Evolutionary conservation across 1,140 invertebrate genomes (phyloP), one percentile per base, ranked within the genome.

Genomic region (Kradibia gibbosae): DNA sequence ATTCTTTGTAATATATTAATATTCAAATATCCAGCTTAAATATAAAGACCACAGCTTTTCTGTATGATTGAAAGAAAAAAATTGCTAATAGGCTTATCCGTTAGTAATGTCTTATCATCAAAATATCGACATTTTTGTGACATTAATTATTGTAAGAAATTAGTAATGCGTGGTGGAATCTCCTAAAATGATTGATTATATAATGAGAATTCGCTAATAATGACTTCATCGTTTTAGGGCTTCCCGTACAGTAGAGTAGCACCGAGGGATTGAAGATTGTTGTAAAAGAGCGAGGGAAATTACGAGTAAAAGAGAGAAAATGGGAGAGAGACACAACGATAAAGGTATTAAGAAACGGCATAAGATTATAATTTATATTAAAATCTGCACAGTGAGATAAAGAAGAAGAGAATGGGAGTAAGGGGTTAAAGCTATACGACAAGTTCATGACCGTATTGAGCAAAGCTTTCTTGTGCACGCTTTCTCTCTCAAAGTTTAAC

Each of bases 281-380:
- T 53, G 48, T 39, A 60, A 53, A 80, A 57, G 65, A 80, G 4
- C 28, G 36, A 67, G 20, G 20, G 15, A 48, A 7, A 17, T 48
- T 48, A 17, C 7, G 45, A 36, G 5, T 39, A 20, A 70, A 22
- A 34, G 65, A 22, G 34, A 39, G 17, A n/a, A 13, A 11, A 36
- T 36, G 53, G 77, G 73, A 70, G 83, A 72, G 57, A 75, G 55
- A 78, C 70, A 78, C 80, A 57, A 80, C 62, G 84, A 84, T 81
- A 86, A 83, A 86, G 86, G 88, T 90, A 90, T 89, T 90, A 90
- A 90, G 89, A 90, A 91, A 90, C 83, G 88, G 88, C 88, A 90
- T 89, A 88, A 90, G 90, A 91, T 91, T 90, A 90, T 91, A 90
- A 91, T 91, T 90, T 90, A 91, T 90, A 91, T 90, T 90, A 90